phyloP scores from a whole-genome alignment of 2,888 invertebrate species.

The Tetheella fluctuosa region DNA sequence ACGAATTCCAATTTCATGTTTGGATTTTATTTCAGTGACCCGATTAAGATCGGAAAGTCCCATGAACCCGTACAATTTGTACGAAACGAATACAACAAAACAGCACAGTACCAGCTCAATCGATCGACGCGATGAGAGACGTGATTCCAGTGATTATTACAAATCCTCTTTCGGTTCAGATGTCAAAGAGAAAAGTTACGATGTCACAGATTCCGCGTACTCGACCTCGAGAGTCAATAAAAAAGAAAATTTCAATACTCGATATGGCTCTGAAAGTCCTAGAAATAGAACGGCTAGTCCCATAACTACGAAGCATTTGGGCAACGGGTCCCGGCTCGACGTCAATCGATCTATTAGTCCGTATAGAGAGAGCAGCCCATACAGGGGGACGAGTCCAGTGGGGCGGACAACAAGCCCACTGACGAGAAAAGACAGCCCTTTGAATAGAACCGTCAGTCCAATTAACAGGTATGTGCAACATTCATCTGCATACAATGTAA shows the following conservation, averaged over 20 bases:
- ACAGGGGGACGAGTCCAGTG: conserved; percentile 74
- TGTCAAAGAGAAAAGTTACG: conserved; percentile 72
- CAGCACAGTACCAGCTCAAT: conserved; percentile 63
- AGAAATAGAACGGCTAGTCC: conserved; percentile 77
- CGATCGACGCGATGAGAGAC: conserved; percentile 75
- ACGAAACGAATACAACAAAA: conserved; percentile 68
- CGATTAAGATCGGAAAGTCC: conserved; percentile 79
- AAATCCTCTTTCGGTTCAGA: conserved; percentile 70
- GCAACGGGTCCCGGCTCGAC: conserved; percentile 77
- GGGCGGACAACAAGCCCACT: conserved; percentile 83
- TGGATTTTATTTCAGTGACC: conserved; percentile 61
- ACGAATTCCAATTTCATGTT: conserved; percentile 12
- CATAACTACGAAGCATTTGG: conserved; percentile 82
- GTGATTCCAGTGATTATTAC: conserved; percentile 75
- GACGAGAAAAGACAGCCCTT: conserved; percentile 77
- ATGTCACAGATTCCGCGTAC: conserved; percentile 76
- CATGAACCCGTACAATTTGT: conserved; percentile 69
- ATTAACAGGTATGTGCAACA: conserved; percentile 70
- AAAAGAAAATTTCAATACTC: conserved; percentile 60
- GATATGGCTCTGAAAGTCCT: conserved; percentile 77
- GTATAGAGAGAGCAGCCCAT: conserved; percentile 68
- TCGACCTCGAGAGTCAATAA: conserved; percentile 70
- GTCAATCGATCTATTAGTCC: conserved; percentile 76
- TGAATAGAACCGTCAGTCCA: conserved; percentile 83
- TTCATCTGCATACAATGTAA: background rate